Base-by-base conservation (phyloP, 2,888 invertebrate species). In the Sinohyriopsis cumingii region DNA sequence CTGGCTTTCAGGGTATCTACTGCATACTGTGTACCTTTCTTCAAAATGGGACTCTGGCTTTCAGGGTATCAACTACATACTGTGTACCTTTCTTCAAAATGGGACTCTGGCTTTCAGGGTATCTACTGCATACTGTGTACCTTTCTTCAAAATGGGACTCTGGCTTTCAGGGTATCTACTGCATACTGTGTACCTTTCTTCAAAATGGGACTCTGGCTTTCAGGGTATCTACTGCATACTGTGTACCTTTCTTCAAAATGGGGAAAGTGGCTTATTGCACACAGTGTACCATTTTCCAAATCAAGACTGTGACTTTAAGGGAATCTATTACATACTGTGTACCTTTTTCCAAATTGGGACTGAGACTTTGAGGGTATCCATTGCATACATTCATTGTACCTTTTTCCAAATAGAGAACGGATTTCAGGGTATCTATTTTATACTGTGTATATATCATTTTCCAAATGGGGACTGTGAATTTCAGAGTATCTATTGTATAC, bases 281-380 rank as follows among this genome's bases (percentile, higher is more conserved):
- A 33, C 33, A 6, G 33, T 33, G 7, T 33, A 33, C 9, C 7
- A 1, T 33, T 33, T 33, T 65, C 20, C 19, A 20, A 70, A 63
- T 15, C 0, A 6, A n/a, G 45, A 57, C 55, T 25, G 9, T 54
- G 59, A 3, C 7, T 24, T 25, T 28, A 18, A 59, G 3, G 54
- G 28, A 53, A 33, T 28, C n/a, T 6, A 63, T 33, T n/a, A 19
- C 20, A 57, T 67, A 53, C 15, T n/a, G 24, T 33, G 54, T 75
- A 87, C 89, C 89, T 97, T 97, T 91, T 98, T 98, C 97, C 98
- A 98, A 72, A 98, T 96, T 0, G 98, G 97, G 55, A 97, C 97
- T 45, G 92, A 92, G 68, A 94, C 93, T 89, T 98, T 98, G 1
- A 98, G 91, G 69, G 92, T 92, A 81, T 98, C 94, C 78, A 98